These are phyloP conservation scores for Trinorchestia longiramus DNA, from an alignment of 1,140 invertebrate species.

Conservation along the genomic window DNA sequence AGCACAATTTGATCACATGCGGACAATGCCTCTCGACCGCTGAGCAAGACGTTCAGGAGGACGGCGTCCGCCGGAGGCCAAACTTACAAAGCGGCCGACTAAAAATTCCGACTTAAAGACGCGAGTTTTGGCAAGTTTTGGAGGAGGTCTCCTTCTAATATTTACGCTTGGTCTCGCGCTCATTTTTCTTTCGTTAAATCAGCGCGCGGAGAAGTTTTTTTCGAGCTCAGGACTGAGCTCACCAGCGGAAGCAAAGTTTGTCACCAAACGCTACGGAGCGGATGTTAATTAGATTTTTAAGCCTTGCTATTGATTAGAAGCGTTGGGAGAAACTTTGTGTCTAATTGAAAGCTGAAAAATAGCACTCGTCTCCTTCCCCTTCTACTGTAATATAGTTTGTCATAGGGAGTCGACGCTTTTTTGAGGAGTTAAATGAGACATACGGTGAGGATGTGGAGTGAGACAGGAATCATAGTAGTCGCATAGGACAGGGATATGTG, in stretches of 20 bases:
- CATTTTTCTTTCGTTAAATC: slow-evolving; percentile 37
- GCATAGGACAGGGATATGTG: neutral
- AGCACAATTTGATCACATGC: neutral
- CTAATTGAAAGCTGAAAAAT: neutral
- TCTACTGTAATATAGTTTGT: neutral
- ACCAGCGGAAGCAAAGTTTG: slow-evolving; percentile 14
- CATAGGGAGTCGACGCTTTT: neutral
- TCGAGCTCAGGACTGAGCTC: slow-evolving; percentile 4
- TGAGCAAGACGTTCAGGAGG: neutral
- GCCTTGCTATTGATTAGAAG: neutral
- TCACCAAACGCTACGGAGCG: neutral
- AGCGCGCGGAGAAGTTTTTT: neutral
- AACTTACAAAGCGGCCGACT: slow-evolving; percentile 6
- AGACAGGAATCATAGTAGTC: neutral
- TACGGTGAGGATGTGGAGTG: neutral
- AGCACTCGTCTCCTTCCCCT: neutral
- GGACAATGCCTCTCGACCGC: neutral
- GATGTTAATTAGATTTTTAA: slow-evolving; percentile 31
- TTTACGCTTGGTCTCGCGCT: slow-evolving; percentile 29
- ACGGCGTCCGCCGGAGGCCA: neutral
- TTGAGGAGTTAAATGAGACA: neutral
- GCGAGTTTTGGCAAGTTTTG: neutral
- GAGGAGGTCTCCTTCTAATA: neutral
- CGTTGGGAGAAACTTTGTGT: neutral
- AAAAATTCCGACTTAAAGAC: slow-evolving; percentile 12